Evolutionary conservation across 2,888 invertebrate genomes (phyloP), one percentile per base, ranked within the genome.

Genomic region (Drosophila quasianomalipes): DNA sequence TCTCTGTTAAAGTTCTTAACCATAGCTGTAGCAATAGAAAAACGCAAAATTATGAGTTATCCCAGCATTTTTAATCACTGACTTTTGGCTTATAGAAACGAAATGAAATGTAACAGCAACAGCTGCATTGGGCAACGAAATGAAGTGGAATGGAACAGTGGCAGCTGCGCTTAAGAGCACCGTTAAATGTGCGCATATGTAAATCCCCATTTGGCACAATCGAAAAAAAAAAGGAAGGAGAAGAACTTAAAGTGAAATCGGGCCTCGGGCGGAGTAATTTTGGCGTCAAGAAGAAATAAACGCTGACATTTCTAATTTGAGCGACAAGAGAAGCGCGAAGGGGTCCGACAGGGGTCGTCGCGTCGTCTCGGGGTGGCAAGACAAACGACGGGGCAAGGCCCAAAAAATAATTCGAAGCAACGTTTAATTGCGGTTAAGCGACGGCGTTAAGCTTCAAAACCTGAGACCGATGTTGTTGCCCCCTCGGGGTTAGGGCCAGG

Each of bases 341-440:
- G 14, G 49, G 57, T 31, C 37, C 37, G 39, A 31, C 53, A 68
- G 58, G 60, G 55, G 44, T 30, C 58, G 37, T 58, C 47, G 31
- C 28, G 14, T 57, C 57, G 57, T 73, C 54, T 71, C 72, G 59
- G 82, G 80, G 80, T 80, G 80, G 82, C 82, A 90, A 81, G 88
- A 89, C 90, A 90, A 85, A 90, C 83, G 89, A 83, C 81, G 52
- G 83, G 83, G 70, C 79, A 82, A 74, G 72, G 51, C 73, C 59
- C 72, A 49, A 76, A 70, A 81, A 82, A 89, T 82, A 89, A 89
- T 85, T 85, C 64, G 70, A 72, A 72, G 63, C 65, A 79, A 87
- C 85, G 79, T 85, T 85, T 90, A 85, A 85, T 85, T 85, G 90
- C 89, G 90, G 85, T 85, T 85, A 85, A 85, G 90, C 85, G 37